These are phyloP conservation scores for Orthonychiurus folsomi DNA, from an alignment of 2,888 invertebrate genomes.

Conservation along the genomic window DNA sequence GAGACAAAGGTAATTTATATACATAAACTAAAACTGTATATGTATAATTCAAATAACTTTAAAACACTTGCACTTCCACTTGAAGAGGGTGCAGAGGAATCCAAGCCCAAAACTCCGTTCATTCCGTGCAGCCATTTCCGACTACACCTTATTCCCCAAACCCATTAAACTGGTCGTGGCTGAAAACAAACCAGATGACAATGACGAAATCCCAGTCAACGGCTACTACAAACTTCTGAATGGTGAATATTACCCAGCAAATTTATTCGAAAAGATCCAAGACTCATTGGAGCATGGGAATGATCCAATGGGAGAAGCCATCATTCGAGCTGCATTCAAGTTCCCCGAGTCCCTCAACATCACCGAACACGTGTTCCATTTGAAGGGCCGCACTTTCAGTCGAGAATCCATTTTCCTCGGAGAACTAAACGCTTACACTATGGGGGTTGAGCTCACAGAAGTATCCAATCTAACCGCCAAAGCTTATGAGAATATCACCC, in stretches of 20 bases:
- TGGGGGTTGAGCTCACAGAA: neutral
- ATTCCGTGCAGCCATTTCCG: slow-evolving; percentile 18
- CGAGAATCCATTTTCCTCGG: slow-evolving; percentile 3
- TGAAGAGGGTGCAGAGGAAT: neutral
- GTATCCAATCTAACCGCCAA: neutral
- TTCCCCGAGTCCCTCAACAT: slow-evolving; percentile 12
- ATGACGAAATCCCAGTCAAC: slow-evolving; percentile 15
- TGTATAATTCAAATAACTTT: too few relatives aligned
- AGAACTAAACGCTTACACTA: neutral
- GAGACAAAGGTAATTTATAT: neutral
- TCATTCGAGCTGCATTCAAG: slow-evolving; percentile 17
- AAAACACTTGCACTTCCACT: too few relatives aligned
- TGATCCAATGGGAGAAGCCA: slow-evolving; percentile 18
- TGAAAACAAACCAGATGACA: slow-evolving; percentile 17
- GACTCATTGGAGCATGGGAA: slow-evolving; percentile 1
- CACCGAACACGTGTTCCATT: neutral
- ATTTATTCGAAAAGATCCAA: slow-evolving; percentile 18
- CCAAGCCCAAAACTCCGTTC: neutral
- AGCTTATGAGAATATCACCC: neutral
- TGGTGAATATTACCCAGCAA: slow-evolving; percentile 18
- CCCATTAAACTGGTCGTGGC: slow-evolving; percentile 17
- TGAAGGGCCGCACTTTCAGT: neutral
- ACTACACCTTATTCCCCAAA: slow-evolving; percentile 18
- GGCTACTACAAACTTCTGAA: slow-evolving; percentile 20
- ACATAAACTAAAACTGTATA: too few relatives aligned